phyloP scores from a whole-genome alignment of 2,113 vertebrate genomes.

The Cynoglossus semilaevis region DNA sequence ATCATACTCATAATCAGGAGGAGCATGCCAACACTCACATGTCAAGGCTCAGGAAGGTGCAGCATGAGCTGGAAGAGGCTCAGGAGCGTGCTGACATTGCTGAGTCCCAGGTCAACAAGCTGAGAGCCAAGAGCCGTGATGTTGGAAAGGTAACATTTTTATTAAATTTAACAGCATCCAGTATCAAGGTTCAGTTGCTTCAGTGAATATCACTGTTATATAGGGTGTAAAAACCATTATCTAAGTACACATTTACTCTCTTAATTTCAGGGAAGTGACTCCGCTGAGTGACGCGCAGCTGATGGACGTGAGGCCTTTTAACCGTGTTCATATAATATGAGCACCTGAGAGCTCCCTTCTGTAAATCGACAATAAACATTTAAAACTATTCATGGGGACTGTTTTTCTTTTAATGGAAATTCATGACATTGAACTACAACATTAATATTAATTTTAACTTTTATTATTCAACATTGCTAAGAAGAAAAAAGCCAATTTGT shows the following conservation, averaged over 20 bases:
- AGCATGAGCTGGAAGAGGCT: constrained; percentile 68
- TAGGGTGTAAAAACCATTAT: not conserved
- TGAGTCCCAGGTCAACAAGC: constrained; percentile 67
- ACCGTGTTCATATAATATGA: constrained; percentile 48
- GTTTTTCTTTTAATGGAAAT: not conserved
- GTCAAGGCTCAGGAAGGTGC: constrained; percentile 60
- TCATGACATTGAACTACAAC: not conserved
- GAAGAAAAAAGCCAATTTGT: too few relatives aligned
- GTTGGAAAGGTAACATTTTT: constrained; percentile 53
- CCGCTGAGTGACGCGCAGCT: constrained; percentile 46
- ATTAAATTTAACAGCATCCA: too few relatives aligned
- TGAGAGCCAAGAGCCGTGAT: constrained; percentile 66
- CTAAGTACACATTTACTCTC: not conserved
- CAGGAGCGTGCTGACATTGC: constrained; percentile 67
- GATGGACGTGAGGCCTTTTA: constrained; percentile 2
- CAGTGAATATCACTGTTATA: not conserved
- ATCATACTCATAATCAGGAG: constrained; percentile 36
- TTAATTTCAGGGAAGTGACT: constrained; percentile 56
- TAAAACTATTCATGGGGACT: not conserved
- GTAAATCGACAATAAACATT: constrained; percentile 44
- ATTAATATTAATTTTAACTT: too few relatives aligned
- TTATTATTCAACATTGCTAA: too few relatives aligned
- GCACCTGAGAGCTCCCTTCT: not conserved
- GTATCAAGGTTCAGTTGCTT: too few relatives aligned
- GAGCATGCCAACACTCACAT: constrained; percentile 68